Evolutionary conservation across 2,888 invertebrate genomes (phyloP), one percentile per base, ranked within the genome.

Genomic region (Cordilura impudica): DNA sequence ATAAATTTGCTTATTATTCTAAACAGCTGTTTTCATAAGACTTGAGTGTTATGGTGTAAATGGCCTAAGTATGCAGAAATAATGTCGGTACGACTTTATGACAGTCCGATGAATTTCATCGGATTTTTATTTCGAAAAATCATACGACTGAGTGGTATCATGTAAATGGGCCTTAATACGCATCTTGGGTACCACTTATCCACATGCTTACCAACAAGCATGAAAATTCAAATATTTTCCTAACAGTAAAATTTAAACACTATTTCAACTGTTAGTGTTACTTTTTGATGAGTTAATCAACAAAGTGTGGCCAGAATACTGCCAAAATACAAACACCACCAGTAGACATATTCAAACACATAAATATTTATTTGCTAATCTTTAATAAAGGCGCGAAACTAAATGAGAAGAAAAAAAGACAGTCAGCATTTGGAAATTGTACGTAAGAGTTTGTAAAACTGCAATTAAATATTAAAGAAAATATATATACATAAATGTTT

Each of bases 351-450:
- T 53, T 39, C 66, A 72, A 54, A 66, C 77, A 72, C 56, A 61
- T 35, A 71, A 67, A 75, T 10, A 31, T 10, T 0, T 75, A 67
- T 75, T 75, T 79, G 75, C 56, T 58, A 75, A 75, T 75, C 63
- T 71, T 67, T 63, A 79, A 79, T 79, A 79, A 79, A 79, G 79
- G 79, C 79, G 75, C 75, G 67, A 75, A 79, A 67, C 71, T 54
- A 63, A 16, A 26, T 63, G 35, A n/a, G 43, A 43, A 66, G 21
- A 56, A 56, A 66, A 23, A 49, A 47, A 45, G 10, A 60, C 23
- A 66, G 43, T 39, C 56, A 65, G 35, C 18, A 78, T 47, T 47
- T 29, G 23, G 39, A 69, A 69, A 63, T 65, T 70, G 23, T 51
- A 58, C 54, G 75, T 56, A 39, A 39, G 63, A 58, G 43, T 45